These are phyloP conservation scores for Matsumurasca onukii DNA, from an alignment of 1,140 invertebrate species.

Conservation along the genomic window DNA sequence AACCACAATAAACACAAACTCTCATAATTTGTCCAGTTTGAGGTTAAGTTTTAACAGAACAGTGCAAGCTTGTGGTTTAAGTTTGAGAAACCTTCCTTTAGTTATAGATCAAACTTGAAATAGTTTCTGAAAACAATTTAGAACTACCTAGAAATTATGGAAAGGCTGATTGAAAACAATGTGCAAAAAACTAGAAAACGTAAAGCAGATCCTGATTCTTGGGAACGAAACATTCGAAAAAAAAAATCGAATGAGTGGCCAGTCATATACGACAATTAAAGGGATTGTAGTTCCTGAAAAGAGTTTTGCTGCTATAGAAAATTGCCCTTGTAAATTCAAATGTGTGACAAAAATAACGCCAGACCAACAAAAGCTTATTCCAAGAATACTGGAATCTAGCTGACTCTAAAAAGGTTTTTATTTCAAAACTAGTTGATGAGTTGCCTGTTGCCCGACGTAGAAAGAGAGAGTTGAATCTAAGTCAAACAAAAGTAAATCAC, in stretches of 20 bases:
- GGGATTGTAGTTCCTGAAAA: conserved; percentile 16
- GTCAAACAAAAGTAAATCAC: conserved; percentile 20
- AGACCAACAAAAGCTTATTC: conserved; percentile 26
- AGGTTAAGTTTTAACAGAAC: background rate
- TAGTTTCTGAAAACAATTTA: background rate
- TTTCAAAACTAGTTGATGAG: conserved; percentile 21
- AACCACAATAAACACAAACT: too few species aligned
- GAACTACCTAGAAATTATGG: background rate
- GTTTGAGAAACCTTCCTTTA: background rate
- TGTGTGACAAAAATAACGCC: conserved; percentile 20
- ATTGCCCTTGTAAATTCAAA: too few species aligned
- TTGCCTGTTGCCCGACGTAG: too few species aligned
- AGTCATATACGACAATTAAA: too few species aligned
- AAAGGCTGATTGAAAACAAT: background rate
- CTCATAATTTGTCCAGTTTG: background rate
- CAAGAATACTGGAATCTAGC: conserved; percentile 20
- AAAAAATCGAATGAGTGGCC: conserved; percentile 16
- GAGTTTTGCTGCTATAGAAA: conserved; percentile 17
- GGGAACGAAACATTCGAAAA: conserved; percentile 26
- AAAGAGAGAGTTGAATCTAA: conserved; percentile 8
- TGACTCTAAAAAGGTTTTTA: conserved; percentile 26
- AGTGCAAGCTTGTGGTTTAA: too few species aligned
- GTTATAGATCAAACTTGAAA: background rate
- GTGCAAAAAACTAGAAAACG: conserved; percentile 23
- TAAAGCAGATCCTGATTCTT: conserved; percentile 24